Evolutionary conservation across 2,888 invertebrate species (phyloP), one percentile per base, ranked within the genome.

Genomic region (Parnassius mnemosyne): DNA sequence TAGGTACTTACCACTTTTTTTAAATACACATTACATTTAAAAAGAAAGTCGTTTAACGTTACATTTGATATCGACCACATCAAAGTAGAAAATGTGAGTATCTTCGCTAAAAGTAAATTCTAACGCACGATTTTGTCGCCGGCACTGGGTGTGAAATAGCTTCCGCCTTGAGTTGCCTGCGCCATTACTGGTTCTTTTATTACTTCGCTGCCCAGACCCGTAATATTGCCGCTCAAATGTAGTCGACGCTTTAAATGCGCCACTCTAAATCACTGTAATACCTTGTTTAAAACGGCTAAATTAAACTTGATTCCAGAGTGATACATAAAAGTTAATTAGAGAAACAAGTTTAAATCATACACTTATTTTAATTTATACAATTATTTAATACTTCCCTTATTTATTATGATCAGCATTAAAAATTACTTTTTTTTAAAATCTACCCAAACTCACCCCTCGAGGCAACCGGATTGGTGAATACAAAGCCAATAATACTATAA

Each of bases 151-250:
- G 54, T 46, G 59, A 58, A 63, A 63, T 63, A 59, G 58, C 63
- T 59, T 59, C 63, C 58, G 62, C 58, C 55, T 55, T 51, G 54
- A 63, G 63, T 59, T 59, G 63, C 46, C 58, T 20, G 46, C 10
- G 63, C 63, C 46, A 52, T 63, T 63, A 63, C 63, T 63, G 58
- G 51, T 54, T 63, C 58, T 59, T 63, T 63, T 59, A 63, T 63
- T 63, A 59, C 63, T 63, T 54, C 47, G 47, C 63, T 55, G 58
- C 41, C 63, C 63, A 59, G 58, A 58, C 58, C 58, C 58, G 63
- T 63, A 63, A 63, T 63, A 63, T 63, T 52, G 58, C 54, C 62
- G 62, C 54, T 58, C 63, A 50, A 63, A 63, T 58, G 52, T 59
- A 63, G 63, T 63, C 55, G 54, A 59, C 63, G 63, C 20, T 58